phyloP scores from a whole-genome alignment of 2,113 vertebrate species.

The Trematocara zebra region DNA sequence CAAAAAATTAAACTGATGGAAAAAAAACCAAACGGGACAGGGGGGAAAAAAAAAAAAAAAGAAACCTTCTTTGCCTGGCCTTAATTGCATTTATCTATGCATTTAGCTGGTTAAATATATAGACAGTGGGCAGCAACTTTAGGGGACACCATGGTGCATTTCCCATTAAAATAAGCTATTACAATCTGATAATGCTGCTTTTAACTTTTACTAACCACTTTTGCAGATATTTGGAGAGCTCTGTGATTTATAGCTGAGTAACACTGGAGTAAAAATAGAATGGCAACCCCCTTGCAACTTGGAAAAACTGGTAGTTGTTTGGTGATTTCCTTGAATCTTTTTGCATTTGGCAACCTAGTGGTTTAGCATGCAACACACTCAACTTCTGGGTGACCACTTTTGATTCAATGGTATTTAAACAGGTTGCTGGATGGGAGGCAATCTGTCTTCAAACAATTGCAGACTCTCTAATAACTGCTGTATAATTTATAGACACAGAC shows the following conservation, averaged over 20 bases:
- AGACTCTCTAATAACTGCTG: neutral
- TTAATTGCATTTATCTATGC: neutral
- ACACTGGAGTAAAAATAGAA: neutral
- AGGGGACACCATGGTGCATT: neutral
- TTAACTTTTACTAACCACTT: neutral
- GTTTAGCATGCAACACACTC: neutral
- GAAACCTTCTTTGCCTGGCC: neutral
- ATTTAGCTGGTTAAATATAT: neutral
- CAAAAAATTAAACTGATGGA: no score
- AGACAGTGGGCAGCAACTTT: neutral
- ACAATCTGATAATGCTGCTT: neutral
- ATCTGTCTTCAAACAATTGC: neutral
- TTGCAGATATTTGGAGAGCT: neutral
- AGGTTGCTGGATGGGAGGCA: neutral
- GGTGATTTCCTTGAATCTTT: neutral
- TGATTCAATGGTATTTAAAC: neutral
- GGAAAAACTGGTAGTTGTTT: neutral
- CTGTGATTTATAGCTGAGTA: neutral
- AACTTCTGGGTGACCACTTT: neutral
- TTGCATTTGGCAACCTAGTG: rapidly evolving
- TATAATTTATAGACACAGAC: neutral
- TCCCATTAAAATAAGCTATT: neutral
- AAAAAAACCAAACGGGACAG: no score
- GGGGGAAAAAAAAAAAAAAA: no score
- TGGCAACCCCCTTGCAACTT: neutral